Base-by-base conservation (phyloP, 92 coral and sea anemone species). In the Bergia puertoricense region DNA sequence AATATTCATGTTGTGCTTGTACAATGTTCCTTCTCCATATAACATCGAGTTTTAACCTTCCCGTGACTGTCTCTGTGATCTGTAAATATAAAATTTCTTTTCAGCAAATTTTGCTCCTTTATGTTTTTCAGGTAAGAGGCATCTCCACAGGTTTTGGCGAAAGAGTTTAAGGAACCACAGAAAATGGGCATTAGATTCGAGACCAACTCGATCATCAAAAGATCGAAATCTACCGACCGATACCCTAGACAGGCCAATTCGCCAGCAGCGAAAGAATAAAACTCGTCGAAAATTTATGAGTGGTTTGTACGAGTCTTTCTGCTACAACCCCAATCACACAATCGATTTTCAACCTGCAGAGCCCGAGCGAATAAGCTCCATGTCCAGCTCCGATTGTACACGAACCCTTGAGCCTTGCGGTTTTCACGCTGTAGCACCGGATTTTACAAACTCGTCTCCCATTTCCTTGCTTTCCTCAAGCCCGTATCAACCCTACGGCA, bases 251-350 rank as follows among this genome's bases (percentile, higher is more conserved):
- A 57, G 91, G 91, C 74, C 76, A 77, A 8, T 91, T 90, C 92
- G 96, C 92, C 20, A 36, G 7, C 87, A 84, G 8, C 57, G 62
- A 84, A 93, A 85, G 42, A 94, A 92, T 23, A 95, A 90, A 92
- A 86, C 94, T 38, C 91, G 96, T 1, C 95, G 92, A 62, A 93
- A 93, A 42, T 92, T 95, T 23, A 92, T 95, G 66, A 95, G 94
- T 77, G 98, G 98, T 5, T 86, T 95, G 16, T 95, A 95, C 76
- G 98, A 93, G 44, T 95, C 98, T 13, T 92, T 95, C 59, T 95
- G 98, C 67, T 95, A 95, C 65, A 92, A 88, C 18, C 89, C 96
- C 0, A 78, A 94, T 46, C 98, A 93, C 16, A 95, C 93, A 2
- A 83, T 95, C 2, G 96, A 95, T 10, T 86, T 92, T 44, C 86